These are phyloP conservation scores for Paedocypris sp. DNA, from an alignment of 2,113 vertebrate species.

Conservation along the genomic window DNA sequence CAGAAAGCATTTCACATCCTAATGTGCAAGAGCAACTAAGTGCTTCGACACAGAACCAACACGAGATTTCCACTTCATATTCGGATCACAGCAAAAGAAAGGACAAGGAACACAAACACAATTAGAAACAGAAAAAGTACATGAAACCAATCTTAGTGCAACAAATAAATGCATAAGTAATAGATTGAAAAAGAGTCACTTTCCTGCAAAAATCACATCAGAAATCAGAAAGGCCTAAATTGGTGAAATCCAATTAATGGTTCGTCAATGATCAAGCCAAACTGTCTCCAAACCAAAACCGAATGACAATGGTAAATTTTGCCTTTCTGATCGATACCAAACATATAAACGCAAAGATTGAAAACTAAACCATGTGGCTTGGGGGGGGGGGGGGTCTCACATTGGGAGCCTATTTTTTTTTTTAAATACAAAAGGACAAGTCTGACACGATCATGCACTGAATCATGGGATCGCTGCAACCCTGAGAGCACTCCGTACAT, in stretches of 20 bases:
- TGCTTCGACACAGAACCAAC: conserved; percentile 87
- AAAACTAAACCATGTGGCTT: background rate
- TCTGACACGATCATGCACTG: background rate
- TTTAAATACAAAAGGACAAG: conserved; percentile 1
- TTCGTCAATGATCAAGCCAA: background rate
- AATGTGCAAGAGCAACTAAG: conserved; percentile 91
- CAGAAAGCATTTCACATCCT: conserved; percentile 58
- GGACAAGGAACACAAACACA: conserved; percentile 43
- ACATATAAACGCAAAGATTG: conserved; percentile 38
- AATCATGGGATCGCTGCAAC: conserved; percentile 1
- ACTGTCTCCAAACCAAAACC: background rate
- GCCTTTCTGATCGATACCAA: background rate
- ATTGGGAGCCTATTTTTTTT: no score
- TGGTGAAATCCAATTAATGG: conserved; percentile 52
- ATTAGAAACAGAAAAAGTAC: background rate
- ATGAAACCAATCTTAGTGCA: conserved; percentile 91
- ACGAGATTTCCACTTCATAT: conserved; percentile 64
- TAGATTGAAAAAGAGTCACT: conserved; percentile 72
- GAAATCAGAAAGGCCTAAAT: conserved; percentile 69
- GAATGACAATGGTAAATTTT: background rate
- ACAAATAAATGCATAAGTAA: conserved; percentile 96
- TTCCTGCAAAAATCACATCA: conserved; percentile 56
- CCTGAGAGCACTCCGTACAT: conserved; percentile 15
- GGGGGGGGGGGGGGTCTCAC: no score
- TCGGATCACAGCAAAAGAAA: conserved; percentile 28